Base-by-base conservation (phyloP, 2,888 invertebrate genomes). In the Meloe dianella region DNA sequence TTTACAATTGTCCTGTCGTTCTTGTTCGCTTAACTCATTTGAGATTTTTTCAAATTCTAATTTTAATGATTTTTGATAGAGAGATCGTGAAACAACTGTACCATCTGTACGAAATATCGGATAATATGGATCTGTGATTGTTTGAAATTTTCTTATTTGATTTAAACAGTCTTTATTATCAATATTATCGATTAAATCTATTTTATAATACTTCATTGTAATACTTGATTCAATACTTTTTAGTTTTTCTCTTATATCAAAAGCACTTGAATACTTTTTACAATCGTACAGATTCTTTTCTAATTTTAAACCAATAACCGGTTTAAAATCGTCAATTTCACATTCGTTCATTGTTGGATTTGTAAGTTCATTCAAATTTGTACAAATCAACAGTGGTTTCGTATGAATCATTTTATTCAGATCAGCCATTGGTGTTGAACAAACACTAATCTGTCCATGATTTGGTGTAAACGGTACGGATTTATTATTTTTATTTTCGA, bases 351-450 rank as follows among this genome's bases (percentile, higher is more conserved):
- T 67, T 57, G 63, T 63, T n/a, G 24, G 7, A 22, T 51, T 24
- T 10, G 9, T 30, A 0, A 56, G 56, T 60, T 35, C 35, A 9
- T 54, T 64, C 88, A 0, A 87, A 77, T 89, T 88, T 70, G 89
- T 89, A 78, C 92, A 92, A 74, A 93, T 93, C 0, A 92, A 91
- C 72, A 93, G 85, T 51, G 91, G 89, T 67, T 89, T 91, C 10
- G 88, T 91, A 74, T 92, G 91, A 7, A 93, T 79, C 1, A 93
- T 86, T 80, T 92, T 91, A 65, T 82, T 83, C 38, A 81, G 71
- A 79, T 93, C 93, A 0, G 91, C 88, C 87, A 93, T 88, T 0
- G 93, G 93, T 0, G 93, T 93, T 0, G 91, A 91, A 71, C 92
- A 92, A 0, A 93, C 89, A 70, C 92, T 92, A 0, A 92, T 92